Evolutionary conservation across 2,113 vertebrate genomes (phyloP).

Genomic region (Scortum barcoo): DNA sequence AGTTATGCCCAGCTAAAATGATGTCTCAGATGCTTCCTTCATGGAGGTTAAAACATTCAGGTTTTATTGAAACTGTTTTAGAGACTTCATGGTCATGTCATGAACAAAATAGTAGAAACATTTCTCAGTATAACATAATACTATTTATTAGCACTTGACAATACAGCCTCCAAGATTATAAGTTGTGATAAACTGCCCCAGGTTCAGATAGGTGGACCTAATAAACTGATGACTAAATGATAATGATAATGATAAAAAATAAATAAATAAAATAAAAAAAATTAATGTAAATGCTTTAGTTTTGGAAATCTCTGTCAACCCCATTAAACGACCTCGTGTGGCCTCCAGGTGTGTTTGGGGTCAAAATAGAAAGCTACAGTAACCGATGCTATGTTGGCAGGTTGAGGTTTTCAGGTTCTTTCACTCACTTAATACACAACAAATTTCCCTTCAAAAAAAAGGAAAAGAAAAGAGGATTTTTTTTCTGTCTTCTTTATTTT

Average conservation of each 20-base stretch:
- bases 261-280: no score
- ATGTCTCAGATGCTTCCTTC: background rate
- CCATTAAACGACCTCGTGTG: background rate
- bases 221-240: background rate
- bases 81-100: background rate
- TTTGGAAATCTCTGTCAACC: background rate
- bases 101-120: background rate
- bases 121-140: background rate
- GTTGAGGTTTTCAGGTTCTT: background rate
- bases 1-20: background rate
- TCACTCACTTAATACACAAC: background rate
- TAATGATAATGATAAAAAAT: no score
- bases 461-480: background rate
- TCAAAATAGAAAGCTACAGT: background rate
- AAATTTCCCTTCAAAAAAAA: background rate
- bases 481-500: no score
- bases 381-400: no score
- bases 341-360: background rate
- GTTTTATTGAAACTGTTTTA: background rate
- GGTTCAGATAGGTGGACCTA: background rate
- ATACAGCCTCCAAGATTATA: background rate
- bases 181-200: background rate
- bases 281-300: background rate
- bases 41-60: background rate
- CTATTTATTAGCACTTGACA: background rate